Conservation (phyloP, 2,797 vertebrate species). For the Hippocampus kuda region DNA sequence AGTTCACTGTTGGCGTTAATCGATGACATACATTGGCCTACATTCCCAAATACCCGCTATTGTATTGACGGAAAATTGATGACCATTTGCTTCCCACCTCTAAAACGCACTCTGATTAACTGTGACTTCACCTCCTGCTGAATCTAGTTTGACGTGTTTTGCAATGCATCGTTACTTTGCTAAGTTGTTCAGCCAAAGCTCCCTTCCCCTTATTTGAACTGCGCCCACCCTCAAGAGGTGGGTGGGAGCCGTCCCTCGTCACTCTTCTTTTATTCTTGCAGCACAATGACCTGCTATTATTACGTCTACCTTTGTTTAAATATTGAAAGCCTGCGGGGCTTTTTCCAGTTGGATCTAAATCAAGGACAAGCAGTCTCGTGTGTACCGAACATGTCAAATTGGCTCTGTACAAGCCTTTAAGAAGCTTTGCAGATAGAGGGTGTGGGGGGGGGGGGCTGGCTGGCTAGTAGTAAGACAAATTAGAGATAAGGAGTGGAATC, state of each 20-base stretch:
- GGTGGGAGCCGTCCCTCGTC: slow-evolving; percentile 23
- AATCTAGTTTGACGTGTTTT: not conserved
- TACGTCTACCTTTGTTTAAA: slow-evolving; percentile 67
- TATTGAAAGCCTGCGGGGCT: slow-evolving; percentile 55
- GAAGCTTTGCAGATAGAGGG: slow-evolving; percentile 12
- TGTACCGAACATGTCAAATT: slow-evolving; percentile 25
- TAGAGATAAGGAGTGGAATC: not conserved
- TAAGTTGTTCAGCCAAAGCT: slow-evolving; percentile 3
- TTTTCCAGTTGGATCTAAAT: slow-evolving; percentile 53
- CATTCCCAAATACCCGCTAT: no score
- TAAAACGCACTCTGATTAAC: not conserved
- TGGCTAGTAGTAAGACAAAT: not conserved
- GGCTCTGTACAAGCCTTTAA: slow-evolving; percentile 29
- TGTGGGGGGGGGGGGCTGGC: no score
- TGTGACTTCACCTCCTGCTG: not conserved
- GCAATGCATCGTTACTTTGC: not conserved
- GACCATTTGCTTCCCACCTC: not conserved
- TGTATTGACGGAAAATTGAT: not conserved
- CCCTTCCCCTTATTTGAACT: slow-evolving; percentile 5
- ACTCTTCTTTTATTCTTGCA: slow-evolving; percentile 49
- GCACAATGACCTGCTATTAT: slow-evolving; percentile 55
- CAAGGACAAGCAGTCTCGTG: slow-evolving; percentile 53
- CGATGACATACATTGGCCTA: no score
- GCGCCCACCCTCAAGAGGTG: slow-evolving; percentile 1
- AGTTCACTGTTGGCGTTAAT: no score